Evolutionary conservation across 2,888 invertebrate genomes (phyloP).

Genomic region (Galerucella nymphaeae): DNA sequence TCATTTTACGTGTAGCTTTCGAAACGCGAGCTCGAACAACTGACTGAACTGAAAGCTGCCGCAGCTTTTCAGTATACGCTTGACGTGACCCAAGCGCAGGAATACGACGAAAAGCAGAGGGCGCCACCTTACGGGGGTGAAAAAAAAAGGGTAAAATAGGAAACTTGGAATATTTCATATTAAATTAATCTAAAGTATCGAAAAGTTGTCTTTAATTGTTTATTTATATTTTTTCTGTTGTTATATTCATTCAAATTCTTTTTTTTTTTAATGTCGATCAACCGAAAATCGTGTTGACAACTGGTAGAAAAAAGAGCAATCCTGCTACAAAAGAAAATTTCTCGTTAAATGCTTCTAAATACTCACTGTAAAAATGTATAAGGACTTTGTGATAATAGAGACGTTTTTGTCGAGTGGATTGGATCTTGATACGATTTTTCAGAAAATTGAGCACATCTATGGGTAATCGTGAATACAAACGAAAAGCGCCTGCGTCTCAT

Average conservation of each 20-base stretch:
- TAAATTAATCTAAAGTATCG: too few species aligned
- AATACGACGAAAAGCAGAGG: slow-evolving; percentile 3
- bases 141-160: background rate
- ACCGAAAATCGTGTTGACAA: too few species aligned
- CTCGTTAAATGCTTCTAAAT: background rate
- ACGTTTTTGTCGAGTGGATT: slow-evolving; percentile 27
- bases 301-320: background rate
- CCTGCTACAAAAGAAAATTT: background rate
- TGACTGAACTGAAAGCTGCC: slow-evolving; percentile 7
- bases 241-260: too few species aligned
- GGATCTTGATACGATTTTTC: slow-evolving; percentile 39
- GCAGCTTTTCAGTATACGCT: slow-evolving; percentile 23
- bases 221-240: too few species aligned
- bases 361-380: background rate
- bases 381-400: slow-evolving; percentile 20
- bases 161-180: background rate
- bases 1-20: background rate
- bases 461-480: background rate
- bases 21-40: slow-evolving; percentile 1
- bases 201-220: too few species aligned
- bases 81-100: slow-evolving; percentile 19
- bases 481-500: slow-evolving; percentile 49
- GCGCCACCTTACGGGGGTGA: slow-evolving; percentile 15
- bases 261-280: too few species aligned
- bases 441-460: slow-evolving; percentile 27